Evolutionary conservation across 2,888 invertebrate species (phyloP), one percentile per base, ranked within the genome.

Genomic region (Gibbula magus): DNA sequence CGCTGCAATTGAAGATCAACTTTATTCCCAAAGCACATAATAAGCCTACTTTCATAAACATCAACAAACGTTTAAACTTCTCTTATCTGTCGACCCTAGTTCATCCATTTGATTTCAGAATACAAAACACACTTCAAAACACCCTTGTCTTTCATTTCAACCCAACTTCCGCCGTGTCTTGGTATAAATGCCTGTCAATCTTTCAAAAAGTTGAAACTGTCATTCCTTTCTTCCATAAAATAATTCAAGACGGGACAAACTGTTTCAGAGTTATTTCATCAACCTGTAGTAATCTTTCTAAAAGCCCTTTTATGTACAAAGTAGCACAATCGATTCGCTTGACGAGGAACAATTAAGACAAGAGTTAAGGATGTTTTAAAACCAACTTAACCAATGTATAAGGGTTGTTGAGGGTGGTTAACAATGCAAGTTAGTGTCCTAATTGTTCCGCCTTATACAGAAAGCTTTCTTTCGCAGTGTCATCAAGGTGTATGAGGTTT

Each of bases 331-430:
- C 61, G 61, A 61, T 29, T 29, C 16, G 61, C 25, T 29, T 61
- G 29, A 29, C 29, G 29, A 29, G n/a, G 18, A 61, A 61, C 61
- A 61, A 61, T 61, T 0, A 25, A 25, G 13, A 29, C 29, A 25
- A 61, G 61, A 61, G 61, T 22, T 29, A 61, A 61, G 61, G 61
- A 61, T 61, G 61, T 61, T 61, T 61, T 61, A 61, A 61, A 61
- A 61, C 61, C 61, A 61, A 61, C 61, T 61, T 61, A 61, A 61
- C 25, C 29, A 61, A 16, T 29, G 61, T 61, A 61, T 61, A 22
- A 61, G 61, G 61, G 29, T 61, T 61, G 29, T 61, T 61, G 61
- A 61, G 29, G 29, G n/a, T 16, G 16, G 29, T 25, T 4, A 61
- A 61, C 61, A 61, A 61, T 61, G 29, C 29, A 25, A 61, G 61